Conservation (phyloP, 2,888 invertebrate species). For the Cetonia aurata region DNA sequence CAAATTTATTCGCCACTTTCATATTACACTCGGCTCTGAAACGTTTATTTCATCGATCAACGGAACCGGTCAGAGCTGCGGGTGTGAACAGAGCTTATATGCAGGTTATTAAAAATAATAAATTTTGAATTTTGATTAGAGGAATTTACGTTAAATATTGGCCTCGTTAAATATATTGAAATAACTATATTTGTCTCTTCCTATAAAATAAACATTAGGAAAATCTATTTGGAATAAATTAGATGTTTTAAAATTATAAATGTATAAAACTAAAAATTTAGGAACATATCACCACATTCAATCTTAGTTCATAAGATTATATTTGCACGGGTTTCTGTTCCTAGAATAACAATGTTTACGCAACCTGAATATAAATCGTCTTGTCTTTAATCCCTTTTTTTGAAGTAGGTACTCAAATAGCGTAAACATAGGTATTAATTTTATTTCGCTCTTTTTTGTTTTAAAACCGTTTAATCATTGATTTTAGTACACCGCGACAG, state of each 20-base stretch:
- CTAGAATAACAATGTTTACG: conserved; percentile 5
- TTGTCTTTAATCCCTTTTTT: background rate
- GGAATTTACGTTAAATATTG: too few species aligned
- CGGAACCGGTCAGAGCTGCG: too few species aligned
- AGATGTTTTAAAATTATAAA: background rate
- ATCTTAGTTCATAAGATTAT: background rate
- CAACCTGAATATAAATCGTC: background rate
- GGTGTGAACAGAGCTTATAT: too few species aligned
- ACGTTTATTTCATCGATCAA: too few species aligned
- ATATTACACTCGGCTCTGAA: too few species aligned
- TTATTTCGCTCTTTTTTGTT: background rate
- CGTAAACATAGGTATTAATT: background rate
- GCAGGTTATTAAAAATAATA: too few species aligned
- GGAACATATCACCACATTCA: background rate
- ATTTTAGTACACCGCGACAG: conserved; percentile 1
- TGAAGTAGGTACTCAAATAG: background rate
- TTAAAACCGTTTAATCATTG: background rate
- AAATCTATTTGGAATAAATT: too few species aligned
- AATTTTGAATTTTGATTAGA: too few species aligned
- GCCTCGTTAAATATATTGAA: too few species aligned
- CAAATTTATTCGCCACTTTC: too few species aligned
- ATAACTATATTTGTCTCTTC: too few species aligned
- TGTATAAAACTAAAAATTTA: conserved; percentile 1
- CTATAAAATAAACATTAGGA: too few species aligned
- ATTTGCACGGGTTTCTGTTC: conserved; percentile 8